Evolutionary conservation across 2,113 vertebrate genomes (phyloP).

Genomic region (Clupea harengus): DNA sequence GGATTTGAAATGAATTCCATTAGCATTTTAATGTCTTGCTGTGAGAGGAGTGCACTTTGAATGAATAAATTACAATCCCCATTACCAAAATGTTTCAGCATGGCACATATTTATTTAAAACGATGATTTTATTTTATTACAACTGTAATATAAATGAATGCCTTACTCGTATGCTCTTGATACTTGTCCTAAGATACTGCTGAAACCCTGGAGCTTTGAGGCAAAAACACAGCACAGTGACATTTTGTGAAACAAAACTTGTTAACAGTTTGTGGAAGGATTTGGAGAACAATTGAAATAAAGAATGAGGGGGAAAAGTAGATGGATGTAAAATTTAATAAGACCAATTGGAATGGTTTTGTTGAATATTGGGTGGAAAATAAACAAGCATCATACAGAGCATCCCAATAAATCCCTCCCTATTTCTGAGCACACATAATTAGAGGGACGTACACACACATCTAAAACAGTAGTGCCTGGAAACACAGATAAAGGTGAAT

Average conservation of each 20-base stretch:
- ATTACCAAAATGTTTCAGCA: background rate
- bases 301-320: too few relatives aligned
- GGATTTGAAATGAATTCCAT: background rate
- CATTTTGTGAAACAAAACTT: background rate
- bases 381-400: background rate
- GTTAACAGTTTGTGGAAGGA: too few relatives aligned
- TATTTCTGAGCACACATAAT: background rate
- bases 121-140: background rate
- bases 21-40: background rate
- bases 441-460: conserved; percentile 6
- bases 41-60: background rate
- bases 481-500: conserved; percentile 23
- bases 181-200: background rate
- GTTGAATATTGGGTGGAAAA: too few relatives aligned
- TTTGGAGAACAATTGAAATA: too few relatives aligned
- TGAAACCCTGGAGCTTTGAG: background rate
- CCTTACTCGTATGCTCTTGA: background rate
- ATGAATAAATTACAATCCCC: background rate
- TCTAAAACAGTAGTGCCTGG: background rate
- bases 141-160: background rate
- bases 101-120: too few relatives aligned
- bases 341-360: too few relatives aligned
- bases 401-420: background rate
- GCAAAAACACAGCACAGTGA: background rate
- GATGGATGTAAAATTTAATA: too few relatives aligned